Evolutionary conservation across 2,113 vertebrate species (phyloP).

Genomic region (Macroglossus sobrinus): DNA sequence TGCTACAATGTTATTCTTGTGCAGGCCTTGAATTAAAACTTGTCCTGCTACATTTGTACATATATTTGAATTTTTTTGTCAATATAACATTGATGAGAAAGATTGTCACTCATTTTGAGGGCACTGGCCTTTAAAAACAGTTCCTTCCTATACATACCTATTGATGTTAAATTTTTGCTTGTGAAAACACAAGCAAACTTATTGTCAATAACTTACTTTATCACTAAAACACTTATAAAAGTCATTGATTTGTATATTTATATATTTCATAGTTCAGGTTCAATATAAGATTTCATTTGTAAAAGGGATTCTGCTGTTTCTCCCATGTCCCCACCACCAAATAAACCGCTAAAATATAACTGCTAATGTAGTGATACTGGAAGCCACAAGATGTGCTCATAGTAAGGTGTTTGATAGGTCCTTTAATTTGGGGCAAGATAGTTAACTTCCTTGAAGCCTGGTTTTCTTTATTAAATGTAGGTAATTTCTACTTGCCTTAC

Average conservation of each 20-base stretch:
- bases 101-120: neutral
- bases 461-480: constrained; percentile 26
- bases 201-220: neutral
- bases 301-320: neutral
- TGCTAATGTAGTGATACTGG: neutral
- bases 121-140: neutral
- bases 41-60: neutral
- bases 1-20: neutral
- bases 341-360: neutral
- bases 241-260: neutral
- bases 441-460: neutral
- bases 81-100: constrained; percentile 7
- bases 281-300: constrained; percentile 20
- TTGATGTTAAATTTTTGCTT: neutral
- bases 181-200: neutral
- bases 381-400: neutral
- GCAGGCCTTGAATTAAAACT: neutral
- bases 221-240: neutral
- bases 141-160: neutral
- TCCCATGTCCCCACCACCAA: neutral
- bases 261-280: constrained; percentile 3
- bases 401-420: neutral
- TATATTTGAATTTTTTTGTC: neutral
- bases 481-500: neutral
- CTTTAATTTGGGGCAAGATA: neutral